Conservation (phyloP, 2,113 vertebrate species). For the Rousettus leschenaultii region DNA sequence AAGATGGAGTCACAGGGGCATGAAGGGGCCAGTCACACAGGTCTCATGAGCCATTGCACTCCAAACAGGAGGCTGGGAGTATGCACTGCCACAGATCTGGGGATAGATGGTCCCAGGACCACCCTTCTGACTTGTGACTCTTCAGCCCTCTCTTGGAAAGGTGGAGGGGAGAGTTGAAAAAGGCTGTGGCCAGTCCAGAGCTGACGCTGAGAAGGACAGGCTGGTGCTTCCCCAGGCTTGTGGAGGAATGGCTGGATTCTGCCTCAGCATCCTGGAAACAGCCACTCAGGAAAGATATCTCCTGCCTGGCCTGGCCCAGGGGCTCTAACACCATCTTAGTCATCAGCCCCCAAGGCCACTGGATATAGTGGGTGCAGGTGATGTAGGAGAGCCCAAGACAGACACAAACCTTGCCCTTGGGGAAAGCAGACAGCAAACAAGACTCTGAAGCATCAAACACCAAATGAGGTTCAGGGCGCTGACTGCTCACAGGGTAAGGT, state of each 20-base stretch:
- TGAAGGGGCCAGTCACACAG: not conserved
- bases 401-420: not conserved
- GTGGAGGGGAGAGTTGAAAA: not conserved
- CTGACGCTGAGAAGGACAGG: not conserved
- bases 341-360: not conserved
- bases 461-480: not conserved
- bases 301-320: not conserved
- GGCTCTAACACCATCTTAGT: not conserved
- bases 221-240: not conserved
- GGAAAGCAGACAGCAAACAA: not conserved
- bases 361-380: not conserved
- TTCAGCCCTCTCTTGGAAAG: not conserved
- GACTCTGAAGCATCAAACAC: not conserved
- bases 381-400: not conserved
- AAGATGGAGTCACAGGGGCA: not conserved
- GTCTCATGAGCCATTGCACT: not conserved
- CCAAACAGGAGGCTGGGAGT: not conserved
- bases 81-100: not conserved
- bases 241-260: not conserved
- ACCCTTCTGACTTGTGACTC: not conserved
- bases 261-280: not conserved
- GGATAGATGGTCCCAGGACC: not conserved
- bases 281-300: not conserved
- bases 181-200: not conserved
- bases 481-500: not conserved